Evolutionary conservation across 2,888 invertebrate genomes (phyloP).

Genomic region (Drosophila atripex): DNA sequence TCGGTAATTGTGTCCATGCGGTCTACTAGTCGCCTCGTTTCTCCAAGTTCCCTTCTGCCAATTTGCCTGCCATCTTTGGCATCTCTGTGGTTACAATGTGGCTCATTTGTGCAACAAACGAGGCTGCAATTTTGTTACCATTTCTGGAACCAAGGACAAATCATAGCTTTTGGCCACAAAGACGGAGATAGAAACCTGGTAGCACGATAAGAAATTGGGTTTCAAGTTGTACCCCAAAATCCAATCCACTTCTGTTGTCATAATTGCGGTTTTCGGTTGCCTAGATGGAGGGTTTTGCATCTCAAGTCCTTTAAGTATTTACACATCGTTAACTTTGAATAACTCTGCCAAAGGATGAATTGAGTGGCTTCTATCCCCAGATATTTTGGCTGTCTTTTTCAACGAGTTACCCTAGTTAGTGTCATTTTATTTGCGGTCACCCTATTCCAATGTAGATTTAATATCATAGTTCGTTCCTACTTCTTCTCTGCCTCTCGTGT

Average conservation of each 20-base stretch:
- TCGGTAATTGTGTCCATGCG: conserved; percentile 57
- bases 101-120: conserved; percentile 70
- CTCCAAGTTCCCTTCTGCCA: conserved; percentile 7
- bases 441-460: conserved; percentile 26
- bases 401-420: conserved; percentile 2
- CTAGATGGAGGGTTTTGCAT: conserved; percentile 41
- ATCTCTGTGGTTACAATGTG: conserved; percentile 59
- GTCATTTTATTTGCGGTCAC: conserved; percentile 12
- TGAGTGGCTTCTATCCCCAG: conserved; percentile 29
- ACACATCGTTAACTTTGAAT: conserved; percentile 79
- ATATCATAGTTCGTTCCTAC: conserved; percentile 4
- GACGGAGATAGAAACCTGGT: neutral
- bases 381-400: conserved; percentile 9
- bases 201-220: conserved; percentile 41
- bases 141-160: conserved; percentile 52
- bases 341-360: conserved; percentile 55
- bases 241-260: conserved; percentile 50
- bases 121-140: conserved; percentile 63
- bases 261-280: conserved; percentile 62
- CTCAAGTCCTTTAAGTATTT: conserved; percentile 69
- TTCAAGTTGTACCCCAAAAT: conserved; percentile 18
- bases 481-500: conserved; percentile 16
- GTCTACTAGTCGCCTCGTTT: conserved; percentile 29
- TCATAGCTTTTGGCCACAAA: conserved; percentile 62
- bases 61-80: neutral